These are phyloP conservation scores for Lucilia sericata DNA, from an alignment of 1,140 invertebrate species.

Conservation along the genomic window DNA sequence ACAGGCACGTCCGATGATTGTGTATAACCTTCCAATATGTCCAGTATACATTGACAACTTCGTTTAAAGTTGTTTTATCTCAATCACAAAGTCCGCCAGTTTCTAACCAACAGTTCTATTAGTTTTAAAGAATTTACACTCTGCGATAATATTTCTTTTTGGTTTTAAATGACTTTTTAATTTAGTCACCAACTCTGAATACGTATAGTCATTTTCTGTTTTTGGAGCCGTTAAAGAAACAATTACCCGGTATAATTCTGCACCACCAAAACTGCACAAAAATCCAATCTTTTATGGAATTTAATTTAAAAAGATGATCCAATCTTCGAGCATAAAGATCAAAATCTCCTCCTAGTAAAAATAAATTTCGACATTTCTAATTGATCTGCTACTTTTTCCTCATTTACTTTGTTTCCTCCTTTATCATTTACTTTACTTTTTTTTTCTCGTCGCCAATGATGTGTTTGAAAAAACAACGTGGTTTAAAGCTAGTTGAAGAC, in stretches of 20 bases:
- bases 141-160: constrained; percentile 19
- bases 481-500: neutral
- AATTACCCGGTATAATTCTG: neutral
- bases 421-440: neutral
- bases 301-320: neutral
- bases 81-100: neutral
- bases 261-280: neutral
- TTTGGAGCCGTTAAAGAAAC: neutral
- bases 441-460: neutral
- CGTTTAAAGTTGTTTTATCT: constrained; percentile 1
- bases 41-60: no score
- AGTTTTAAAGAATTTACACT: constrained; percentile 17
- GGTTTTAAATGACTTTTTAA: constrained; percentile 26
- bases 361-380: neutral
- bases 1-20: no score
- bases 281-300: neutral
- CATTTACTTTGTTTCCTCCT: neutral
- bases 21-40: no score
- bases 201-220: neutral
- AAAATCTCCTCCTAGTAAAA: neutral
- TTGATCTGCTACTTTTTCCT: neutral
- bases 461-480: neutral
- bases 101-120: neutral
- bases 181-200: neutral
- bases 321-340: neutral